Percentiles rank a stretch among this genome's conserved stretches.
Evolutionary conservation across 2,113 vertebrate species (phyloP).

Genomic region (Pseudorectes ferrugineus): DNA sequence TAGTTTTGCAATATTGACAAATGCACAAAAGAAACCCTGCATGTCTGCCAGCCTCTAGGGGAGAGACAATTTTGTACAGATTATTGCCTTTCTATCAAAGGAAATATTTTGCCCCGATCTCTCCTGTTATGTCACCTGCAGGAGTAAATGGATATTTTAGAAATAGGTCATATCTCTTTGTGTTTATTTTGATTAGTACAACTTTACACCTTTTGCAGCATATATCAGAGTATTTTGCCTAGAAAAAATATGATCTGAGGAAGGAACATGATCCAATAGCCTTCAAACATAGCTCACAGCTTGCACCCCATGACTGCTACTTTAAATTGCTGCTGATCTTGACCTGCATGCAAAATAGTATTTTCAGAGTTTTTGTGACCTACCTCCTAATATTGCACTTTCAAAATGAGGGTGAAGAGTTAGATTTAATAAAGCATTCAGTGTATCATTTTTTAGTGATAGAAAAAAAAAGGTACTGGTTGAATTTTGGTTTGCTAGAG

Average conservation of each 20-base stretch:
- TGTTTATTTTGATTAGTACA: background rate
- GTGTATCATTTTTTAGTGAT: background rate
- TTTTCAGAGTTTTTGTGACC: background rate
- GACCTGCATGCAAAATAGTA: background rate
- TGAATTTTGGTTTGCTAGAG: background rate
- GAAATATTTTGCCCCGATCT: background rate
- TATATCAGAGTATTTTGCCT: background rate
- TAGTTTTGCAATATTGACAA: conserved; percentile 16
- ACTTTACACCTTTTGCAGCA: background rate
- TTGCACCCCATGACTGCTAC: background rate
- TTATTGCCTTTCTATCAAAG: background rate
- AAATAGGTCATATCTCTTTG: background rate
- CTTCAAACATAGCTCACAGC: background rate
- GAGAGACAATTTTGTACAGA: background rate
- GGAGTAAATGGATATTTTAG: background rate
- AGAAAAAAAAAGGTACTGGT: background rate
- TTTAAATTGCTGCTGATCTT: background rate
- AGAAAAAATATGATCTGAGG: background rate
- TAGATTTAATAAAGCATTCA: background rate
- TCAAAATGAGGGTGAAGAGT: background rate
- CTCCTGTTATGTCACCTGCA: background rate
- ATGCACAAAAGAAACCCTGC: background rate
- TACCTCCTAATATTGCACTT: background rate
- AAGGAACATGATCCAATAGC: background rate
- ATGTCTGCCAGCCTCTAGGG: background rate